phyloP scores from a whole-genome alignment of 2,888 invertebrate species.

The Loripinus fragilis region DNA sequence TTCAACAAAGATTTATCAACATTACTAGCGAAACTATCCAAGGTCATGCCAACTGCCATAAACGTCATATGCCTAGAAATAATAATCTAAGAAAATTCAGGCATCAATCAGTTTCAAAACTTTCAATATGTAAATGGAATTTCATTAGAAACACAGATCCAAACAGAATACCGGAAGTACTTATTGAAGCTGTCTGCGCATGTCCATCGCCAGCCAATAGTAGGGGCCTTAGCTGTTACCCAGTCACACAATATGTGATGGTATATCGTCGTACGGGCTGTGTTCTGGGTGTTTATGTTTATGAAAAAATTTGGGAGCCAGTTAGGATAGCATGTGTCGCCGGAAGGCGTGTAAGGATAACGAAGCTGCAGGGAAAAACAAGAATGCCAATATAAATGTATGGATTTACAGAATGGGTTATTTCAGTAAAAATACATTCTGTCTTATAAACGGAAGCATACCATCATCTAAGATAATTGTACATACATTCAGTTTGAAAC shows the following conservation, averaged over 20 bases:
- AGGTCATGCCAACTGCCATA: neutral
- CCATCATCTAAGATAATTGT: too few species aligned
- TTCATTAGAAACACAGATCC: neutral
- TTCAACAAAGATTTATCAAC: neutral
- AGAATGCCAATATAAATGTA: neutral
- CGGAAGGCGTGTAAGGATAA: neutral
- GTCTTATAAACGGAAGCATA: too few species aligned
- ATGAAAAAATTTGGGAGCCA: neutral
- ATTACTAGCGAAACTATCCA: neutral
- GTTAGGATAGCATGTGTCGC: neutral
- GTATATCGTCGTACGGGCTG: neutral
- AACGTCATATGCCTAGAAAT: neutral
- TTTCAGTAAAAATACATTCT: too few species aligned
- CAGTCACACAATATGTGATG: neutral
- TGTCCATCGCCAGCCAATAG: neutral
- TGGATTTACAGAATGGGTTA: too few species aligned
- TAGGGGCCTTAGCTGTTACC: neutral
- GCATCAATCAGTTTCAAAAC: neutral
- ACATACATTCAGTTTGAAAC: too few species aligned
- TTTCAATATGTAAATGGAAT: neutral
- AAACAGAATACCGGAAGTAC: neutral
- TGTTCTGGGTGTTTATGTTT: neutral
- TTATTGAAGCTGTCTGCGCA: neutral
- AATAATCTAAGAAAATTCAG: neutral
- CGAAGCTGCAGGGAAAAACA: neutral